Conservation (phyloP, 1,140 invertebrate genomes). For the Neodiprion fabricii region DNA sequence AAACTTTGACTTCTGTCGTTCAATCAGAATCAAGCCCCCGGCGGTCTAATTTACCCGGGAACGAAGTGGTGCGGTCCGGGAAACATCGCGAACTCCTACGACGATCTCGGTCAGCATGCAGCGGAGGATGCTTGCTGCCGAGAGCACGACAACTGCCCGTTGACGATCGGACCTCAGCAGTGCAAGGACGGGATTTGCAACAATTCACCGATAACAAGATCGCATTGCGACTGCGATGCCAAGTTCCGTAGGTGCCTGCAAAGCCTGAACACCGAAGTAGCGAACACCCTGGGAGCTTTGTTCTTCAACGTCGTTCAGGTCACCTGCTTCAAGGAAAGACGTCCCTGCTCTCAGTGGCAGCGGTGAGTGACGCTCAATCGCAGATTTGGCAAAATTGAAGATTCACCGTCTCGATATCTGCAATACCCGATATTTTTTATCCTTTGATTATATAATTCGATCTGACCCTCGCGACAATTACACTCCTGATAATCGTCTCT, state of each 20-base stretch:
- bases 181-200: conserved; percentile 74
- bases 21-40: conserved; percentile 41
- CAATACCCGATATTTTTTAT: background rate
- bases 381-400: conserved; percentile 18
- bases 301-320: conserved; percentile 76
- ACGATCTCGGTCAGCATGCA: conserved; percentile 70
- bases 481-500: too few relatives aligned
- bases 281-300: conserved; percentile 72
- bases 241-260: conserved; percentile 72
- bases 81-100: conserved; percentile 66
- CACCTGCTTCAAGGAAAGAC: conserved; percentile 71
- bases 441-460: background rate
- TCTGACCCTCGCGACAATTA: background rate
- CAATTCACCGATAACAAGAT: conserved; percentile 71
- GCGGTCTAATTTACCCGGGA: conserved; percentile 64
- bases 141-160: conserved; percentile 78
- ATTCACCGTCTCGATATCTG: background rate
- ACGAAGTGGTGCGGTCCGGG: conserved; percentile 81
- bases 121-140: conserved; percentile 77
- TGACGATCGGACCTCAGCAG: conserved; percentile 65
- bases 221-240: conserved; percentile 76
- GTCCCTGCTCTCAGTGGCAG: conserved; percentile 70
- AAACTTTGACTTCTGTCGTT: background rate
- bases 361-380: conserved; percentile 54
- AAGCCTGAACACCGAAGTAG: conserved; percentile 70